Evolutionary conservation across 2,113 vertebrate species (phyloP), one percentile per base, ranked within the genome.

Genomic region (Prinia subflava): DNA sequence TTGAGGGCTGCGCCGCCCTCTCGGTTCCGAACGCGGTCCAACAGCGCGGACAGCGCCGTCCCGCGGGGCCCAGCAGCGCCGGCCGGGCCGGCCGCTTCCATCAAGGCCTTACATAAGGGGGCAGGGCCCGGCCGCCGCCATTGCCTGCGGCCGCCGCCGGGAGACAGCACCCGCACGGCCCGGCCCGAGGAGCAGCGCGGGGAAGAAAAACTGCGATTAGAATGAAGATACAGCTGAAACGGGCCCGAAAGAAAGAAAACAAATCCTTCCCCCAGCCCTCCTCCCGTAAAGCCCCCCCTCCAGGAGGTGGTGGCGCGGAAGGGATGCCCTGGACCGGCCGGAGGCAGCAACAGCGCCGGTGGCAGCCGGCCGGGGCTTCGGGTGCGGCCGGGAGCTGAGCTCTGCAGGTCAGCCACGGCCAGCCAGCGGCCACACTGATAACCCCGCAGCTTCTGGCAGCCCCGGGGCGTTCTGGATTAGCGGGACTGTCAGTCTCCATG

Each of bases 101-200:
- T 92, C 93, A 94, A 88, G 52, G 50, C 82, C 56, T 94, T 96
- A 91, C 3, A 79, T 88, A 97, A 97, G 89, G 59, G 69, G 74
- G 81, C 71, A 90, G 88, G 86, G 49, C 83, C 47, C 21, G 73
- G 67, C 86, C 55, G 74, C 13, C 70, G 62, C 87, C 91, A 80
- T 84, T 65, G 95, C 80, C 70, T 39, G 55, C 42, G 47, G 73
- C 70, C 41, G 84, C 97, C 98, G 94, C 69, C 76, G 95, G 97
- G 96, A 94, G 97, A 97, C 98, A 98, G 97, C 97, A 97, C 50
- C 22, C 75, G 92, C 59, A 3, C 94, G 63, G 77, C 50, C 75
- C 46, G 62, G 67, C 47, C 65, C 35, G 23, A 21, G 17, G 9
- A 64, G 82, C 59, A 2, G 27, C 31, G 27, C 19, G 53, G 25